Base-by-base conservation (phyloP, 2,888 invertebrate species). In the Fragum whitleyi region DNA sequence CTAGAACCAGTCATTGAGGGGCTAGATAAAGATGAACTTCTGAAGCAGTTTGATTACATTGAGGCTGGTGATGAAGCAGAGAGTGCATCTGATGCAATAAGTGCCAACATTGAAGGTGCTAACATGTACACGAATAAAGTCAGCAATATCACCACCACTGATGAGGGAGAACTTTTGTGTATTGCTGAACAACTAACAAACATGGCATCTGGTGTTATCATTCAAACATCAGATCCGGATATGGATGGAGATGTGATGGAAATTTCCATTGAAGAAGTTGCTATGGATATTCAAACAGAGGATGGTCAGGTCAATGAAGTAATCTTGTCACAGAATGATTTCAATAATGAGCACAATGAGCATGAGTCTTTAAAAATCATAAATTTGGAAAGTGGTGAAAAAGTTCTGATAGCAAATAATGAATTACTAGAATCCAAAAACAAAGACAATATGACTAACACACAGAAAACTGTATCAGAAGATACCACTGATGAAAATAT, bases 121-220 rank as follows among this genome's bases (percentile, higher is more conserved):
- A 57, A 36, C 9, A 9, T 9, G 3, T 6, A 36, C 32, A 36
- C 9, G 32, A 36, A 9, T 36, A 36, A 72, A 28, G 72, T 42
- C 23, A 29, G 26, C 26, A 28, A 26, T 70, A 61, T 47, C 26
- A 32, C 19, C 3, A 19, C 16, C 7, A 32, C 21, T 14, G 70
- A 77, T 39, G 61, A 68, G n/a, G 70, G 77, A 26, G 74, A 77
- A n/a, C 53, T 80, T 28, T 73, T 77, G 14, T 21, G 70, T 19
- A 81, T 81, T 19, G 77, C 77, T 28, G 70, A 81, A 39, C 81
- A 81, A 55, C 28, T 77, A 6, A 81, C 81, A 47, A 29, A 70
- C 42, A 71, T 81, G 81, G 79, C 78, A 7, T n/a, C 73, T 53
- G 68, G 73, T 53, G 36, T 55, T 9, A 55, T 70, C 6, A 29